Conservation (phyloP, 2,113 vertebrate species). For the Recurvirostra avosetta region DNA sequence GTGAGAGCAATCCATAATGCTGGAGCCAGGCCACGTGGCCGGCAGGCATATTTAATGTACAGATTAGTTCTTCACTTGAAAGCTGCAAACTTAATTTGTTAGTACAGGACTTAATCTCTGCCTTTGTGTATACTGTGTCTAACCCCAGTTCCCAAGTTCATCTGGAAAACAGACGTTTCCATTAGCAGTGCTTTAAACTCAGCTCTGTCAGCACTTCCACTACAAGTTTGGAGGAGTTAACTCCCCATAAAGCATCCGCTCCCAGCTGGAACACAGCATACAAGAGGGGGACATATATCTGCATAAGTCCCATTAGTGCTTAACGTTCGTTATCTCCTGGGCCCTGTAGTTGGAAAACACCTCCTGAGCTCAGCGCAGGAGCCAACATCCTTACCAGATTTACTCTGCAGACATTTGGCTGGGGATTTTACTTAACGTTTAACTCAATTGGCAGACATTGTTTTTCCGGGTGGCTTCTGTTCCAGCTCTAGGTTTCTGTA, state of each 20-base stretch:
- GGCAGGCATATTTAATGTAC: neutral
- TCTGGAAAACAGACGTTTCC: neutral
- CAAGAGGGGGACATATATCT: neutral
- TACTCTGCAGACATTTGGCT: slow-evolving; percentile 39
- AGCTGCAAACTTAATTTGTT: neutral
- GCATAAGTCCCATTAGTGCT: neutral
- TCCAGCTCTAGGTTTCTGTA: slow-evolving; percentile 39
- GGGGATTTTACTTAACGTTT: slow-evolving; percentile 35
- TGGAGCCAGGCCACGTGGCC: neutral
- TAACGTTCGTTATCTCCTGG: neutral
- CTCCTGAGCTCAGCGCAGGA: slow-evolving; percentile 7
- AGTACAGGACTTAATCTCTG: neutral
- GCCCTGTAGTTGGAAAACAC: neutral
- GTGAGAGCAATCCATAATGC: neutral
- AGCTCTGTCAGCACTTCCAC: slow-evolving; percentile 12
- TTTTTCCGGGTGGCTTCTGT: slow-evolving; percentile 6
- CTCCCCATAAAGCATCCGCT: neutral
- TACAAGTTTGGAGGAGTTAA: neutral
- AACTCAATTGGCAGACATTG: slow-evolving; percentile 32
- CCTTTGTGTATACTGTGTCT: neutral
- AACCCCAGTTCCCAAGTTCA: neutral
- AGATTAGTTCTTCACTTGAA: neutral
- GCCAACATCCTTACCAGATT: neutral
- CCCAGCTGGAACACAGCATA: slow-evolving; percentile 20
- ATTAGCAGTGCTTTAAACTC: neutral